Conservation (phyloP, 2,113 vertebrate genomes). For the Puma concolor region DNA sequence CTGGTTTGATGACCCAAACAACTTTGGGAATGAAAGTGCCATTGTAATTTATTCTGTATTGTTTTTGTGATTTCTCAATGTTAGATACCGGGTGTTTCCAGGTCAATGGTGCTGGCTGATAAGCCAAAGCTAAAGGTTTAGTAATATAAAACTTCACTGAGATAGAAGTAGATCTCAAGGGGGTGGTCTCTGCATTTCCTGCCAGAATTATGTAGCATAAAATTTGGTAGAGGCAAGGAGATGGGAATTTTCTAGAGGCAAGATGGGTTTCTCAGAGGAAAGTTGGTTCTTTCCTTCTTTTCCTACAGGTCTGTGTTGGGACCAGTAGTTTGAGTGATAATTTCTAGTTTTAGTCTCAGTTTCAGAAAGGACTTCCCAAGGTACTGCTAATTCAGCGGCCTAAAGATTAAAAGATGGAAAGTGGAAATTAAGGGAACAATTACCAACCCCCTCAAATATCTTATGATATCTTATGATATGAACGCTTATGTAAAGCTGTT, state of each 20-base stretch:
- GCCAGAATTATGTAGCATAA: background rate
- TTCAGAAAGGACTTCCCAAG: constrained; percentile 1
- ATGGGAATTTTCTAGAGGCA: background rate
- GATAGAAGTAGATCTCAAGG: background rate
- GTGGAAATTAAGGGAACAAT: background rate
- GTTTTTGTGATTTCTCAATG: background rate
- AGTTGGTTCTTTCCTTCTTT: background rate
- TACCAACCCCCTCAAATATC: background rate
- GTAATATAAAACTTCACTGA: constrained; percentile 13
- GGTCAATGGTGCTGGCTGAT: background rate
- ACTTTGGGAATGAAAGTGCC: background rate
- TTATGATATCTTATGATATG: background rate
- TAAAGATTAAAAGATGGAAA: background rate
- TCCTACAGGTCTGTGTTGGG: background rate
- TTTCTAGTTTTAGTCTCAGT: background rate
- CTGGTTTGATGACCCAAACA: constrained; percentile 3
- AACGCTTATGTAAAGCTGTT: background rate
- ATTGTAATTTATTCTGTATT: background rate
- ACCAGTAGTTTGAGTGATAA: background rate
- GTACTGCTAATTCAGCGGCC: background rate
- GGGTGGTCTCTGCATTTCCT: background rate
- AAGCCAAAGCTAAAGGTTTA: background rate
- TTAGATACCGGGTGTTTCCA: background rate
- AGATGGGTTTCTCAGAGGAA: background rate
- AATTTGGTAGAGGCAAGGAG: background rate